Conservation (phyloP, 2,888 invertebrate species). For the Pollenia amentaria region DNA sequence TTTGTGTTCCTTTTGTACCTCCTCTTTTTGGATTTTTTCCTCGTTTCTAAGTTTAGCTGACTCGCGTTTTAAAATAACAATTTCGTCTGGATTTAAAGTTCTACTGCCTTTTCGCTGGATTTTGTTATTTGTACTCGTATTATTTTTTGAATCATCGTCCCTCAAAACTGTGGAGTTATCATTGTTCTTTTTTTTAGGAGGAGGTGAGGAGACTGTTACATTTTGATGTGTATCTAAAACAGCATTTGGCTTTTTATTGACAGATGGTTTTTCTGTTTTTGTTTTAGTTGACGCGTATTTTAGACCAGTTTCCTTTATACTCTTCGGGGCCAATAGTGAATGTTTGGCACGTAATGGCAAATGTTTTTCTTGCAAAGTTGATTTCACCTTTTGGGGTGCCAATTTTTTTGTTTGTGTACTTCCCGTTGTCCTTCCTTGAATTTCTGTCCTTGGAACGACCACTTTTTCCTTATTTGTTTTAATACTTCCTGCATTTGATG, state of each 20-base stretch:
- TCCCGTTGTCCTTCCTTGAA: not conserved
- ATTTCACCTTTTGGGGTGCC: not conserved
- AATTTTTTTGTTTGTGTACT: not conserved
- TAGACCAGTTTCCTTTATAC: conserved; percentile 46
- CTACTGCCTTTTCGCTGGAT: conserved; percentile 75
- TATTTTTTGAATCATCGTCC: conserved; percentile 29
- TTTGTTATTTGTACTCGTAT: not conserved
- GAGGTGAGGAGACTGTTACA: conserved; percentile 84
- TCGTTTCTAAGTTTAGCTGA: conserved; percentile 77
- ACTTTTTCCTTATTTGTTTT: not conserved
- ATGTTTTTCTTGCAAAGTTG: conserved; percentile 39
- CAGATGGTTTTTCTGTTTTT: conserved; percentile 17
- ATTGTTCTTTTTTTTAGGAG: conserved; percentile 78
- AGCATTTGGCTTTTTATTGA: conserved; percentile 79
- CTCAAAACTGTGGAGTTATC: not conserved
- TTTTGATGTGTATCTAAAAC: conserved; percentile 83
- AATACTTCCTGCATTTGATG: not conserved
- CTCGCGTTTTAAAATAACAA: conserved; percentile 79
- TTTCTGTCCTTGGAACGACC: not conserved
- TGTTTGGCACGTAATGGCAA: conserved; percentile 73
- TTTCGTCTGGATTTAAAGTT: conserved; percentile 81
- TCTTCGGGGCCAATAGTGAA: conserved; percentile 16
- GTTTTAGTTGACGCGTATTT: conserved; percentile 51
- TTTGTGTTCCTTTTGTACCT: not conserved
- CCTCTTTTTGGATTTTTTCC: conserved; percentile 64